Percentiles rank a stretch among this genome's conserved stretches.
These are phyloP conservation scores for Megamerina dolium DNA, from an alignment of 2,888 invertebrate genomes.

Conservation along the genomic window DNA sequence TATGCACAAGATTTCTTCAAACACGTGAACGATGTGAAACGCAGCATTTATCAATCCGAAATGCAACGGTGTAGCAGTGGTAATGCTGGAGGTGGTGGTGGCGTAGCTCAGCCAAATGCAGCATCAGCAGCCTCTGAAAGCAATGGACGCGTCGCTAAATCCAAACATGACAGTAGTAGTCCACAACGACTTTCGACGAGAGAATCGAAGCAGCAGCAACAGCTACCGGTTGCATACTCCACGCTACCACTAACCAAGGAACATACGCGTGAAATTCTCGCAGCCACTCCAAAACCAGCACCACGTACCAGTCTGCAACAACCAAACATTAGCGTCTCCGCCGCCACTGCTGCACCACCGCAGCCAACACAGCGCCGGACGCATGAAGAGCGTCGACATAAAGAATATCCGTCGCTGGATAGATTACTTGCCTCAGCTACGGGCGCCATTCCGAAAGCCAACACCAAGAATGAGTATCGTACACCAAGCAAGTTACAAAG, in stretches of 20 bases:
- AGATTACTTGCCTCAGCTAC: constrained; percentile 38
- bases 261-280: constrained; percentile 19
- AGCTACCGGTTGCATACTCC: constrained; percentile 24
- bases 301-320: constrained; percentile 32
- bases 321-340: constrained; percentile 8
- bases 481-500: constrained; percentile 7
- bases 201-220: constrained; percentile 9
- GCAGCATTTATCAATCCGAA: constrained; percentile 47
- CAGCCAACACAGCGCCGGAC: constrained; percentile 18
- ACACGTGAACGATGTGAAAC: constrained; percentile 49
- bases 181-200: constrained; percentile 22
- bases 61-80: constrained; percentile 37
- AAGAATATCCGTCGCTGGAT: constrained; percentile 42
- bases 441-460: constrained; percentile 43
- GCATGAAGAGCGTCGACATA: constrained; percentile 17
- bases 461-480: constrained; percentile 1
- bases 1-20: constrained; percentile 50
- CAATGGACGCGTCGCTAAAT: constrained; percentile 2
- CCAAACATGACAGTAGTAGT: constrained; percentile 21
- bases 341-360: constrained; percentile 14
- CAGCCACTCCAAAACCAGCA: constrained; percentile 34
- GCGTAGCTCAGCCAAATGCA: constrained; percentile 11
- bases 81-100: constrained; percentile 17
- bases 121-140: constrained; percentile 17
- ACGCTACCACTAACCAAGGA: constrained; percentile 42